Conservation (phyloP, 1,140 invertebrate species). For the Oreohelix idahoensis region DNA sequence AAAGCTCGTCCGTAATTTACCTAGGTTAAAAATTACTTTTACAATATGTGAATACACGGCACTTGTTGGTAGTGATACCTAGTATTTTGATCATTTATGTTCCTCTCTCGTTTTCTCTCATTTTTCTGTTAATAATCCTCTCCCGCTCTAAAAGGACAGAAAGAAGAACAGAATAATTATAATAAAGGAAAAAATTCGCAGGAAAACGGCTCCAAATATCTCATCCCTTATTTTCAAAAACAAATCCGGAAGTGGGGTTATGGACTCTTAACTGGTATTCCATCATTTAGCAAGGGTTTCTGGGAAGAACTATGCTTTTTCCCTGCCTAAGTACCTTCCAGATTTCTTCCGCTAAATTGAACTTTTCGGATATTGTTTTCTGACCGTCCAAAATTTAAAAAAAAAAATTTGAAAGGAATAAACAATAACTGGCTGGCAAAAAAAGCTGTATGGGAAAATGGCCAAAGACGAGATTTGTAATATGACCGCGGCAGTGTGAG, state of each 20-base stretch:
- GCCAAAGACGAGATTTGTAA: background rate
- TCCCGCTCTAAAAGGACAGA: no score
- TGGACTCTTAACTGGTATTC: background rate
- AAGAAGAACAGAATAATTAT: no score
- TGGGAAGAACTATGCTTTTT: background rate
- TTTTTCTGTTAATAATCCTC: no score
- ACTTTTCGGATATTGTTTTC: background rate
- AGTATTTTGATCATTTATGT: no score
- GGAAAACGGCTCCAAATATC: background rate
- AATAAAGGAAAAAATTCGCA: background rate
- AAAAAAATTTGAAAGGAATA: slow-evolving; percentile 29
- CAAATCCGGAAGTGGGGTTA: background rate
- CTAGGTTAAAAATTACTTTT: no score
- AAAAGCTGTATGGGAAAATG: background rate
- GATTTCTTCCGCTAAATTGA: background rate
- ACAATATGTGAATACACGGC: no score
- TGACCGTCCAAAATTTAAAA: background rate
- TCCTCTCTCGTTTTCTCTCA: no score
- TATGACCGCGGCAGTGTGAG: no score
- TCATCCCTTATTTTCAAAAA: background rate
- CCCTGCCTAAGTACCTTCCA: background rate
- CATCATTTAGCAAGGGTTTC: slow-evolving; percentile 5
- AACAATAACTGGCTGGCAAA: background rate
- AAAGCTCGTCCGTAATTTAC: no score
- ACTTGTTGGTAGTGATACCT: no score